Conservation (phyloP, 2,888 invertebrate genomes). For the Onthophagus sagittarius region DNA sequence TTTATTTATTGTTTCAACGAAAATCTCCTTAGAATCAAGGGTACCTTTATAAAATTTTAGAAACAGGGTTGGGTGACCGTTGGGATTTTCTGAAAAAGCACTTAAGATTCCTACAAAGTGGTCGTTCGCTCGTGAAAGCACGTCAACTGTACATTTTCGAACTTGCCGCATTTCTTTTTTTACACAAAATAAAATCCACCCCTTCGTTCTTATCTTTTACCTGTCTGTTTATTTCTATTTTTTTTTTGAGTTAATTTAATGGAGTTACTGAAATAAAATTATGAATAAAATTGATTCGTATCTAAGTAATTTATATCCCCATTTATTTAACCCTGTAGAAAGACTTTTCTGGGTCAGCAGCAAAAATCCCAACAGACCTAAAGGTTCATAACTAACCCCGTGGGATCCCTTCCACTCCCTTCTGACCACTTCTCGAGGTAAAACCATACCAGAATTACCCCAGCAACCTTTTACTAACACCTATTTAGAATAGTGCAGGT, state of each 20-base stretch:
- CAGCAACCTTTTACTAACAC: not conserved
- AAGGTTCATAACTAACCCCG: not conserved
- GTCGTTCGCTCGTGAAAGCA: not conserved
- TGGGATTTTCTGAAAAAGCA: not conserved
- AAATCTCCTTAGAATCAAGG: not conserved
- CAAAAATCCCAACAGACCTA: not conserved
- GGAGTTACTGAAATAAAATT: not conserved
- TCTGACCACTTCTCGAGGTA: not conserved
- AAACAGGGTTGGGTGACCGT: not conserved
- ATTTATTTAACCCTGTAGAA: not conserved
- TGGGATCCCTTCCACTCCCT: not conserved
- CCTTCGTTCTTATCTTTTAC: not conserved
- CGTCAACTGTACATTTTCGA: not conserved
- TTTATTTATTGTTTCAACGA: not conserved
- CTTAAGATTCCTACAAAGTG: not conserved
- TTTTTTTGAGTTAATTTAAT: too few species aligned
- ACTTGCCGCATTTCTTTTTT: not conserved
- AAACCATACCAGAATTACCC: not conserved
- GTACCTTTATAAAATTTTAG: not conserved
- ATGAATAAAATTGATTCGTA: not conserved
- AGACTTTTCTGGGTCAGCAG: not conserved
- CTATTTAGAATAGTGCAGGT: not conserved
- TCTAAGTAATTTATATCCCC: not conserved
- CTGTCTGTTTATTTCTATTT: not conserved
- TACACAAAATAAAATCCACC: too few species aligned